phyloP scores from a whole-genome alignment of 2,797 vertebrate genomes.

The Chelon labrosus region DNA sequence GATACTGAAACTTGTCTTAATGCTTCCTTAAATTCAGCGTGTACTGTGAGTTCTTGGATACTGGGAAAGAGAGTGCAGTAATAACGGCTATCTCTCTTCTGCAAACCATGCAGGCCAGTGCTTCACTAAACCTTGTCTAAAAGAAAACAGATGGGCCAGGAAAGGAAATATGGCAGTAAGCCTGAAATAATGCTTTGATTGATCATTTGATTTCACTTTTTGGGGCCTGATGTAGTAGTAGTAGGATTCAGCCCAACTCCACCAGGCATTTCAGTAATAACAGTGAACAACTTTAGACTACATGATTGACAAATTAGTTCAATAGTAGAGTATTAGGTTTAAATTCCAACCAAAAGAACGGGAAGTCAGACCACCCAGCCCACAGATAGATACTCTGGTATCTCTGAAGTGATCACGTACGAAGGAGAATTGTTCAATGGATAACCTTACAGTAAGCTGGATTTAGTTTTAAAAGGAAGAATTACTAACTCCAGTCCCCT shows the following conservation, averaged over 20 bases:
- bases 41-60: conserved; percentile 9
- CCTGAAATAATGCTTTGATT: conserved; percentile 51
- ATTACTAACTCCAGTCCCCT: background rate
- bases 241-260: conserved; percentile 4
- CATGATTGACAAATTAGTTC: conserved; percentile 2
- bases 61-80: conserved; percentile 13
- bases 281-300: conserved; percentile 16
- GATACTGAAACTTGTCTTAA: background rate
- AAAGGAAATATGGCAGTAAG: conserved; percentile 56
- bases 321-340: background rate
- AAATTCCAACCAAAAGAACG: conserved; percentile 3
- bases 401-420: conserved; percentile 7
- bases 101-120: conserved; percentile 28
- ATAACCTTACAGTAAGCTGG: conserved; percentile 18
- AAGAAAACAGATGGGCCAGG: conserved; percentile 67
- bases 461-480: conserved; percentile 1
- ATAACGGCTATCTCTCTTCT: conserved; percentile 23
- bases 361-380: conserved; percentile 29
- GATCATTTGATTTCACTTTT: conserved; percentile 54
- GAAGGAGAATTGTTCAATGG: background rate
- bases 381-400: conserved; percentile 4
- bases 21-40: background rate
- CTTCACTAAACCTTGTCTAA: conserved; percentile 58
- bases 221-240: conserved; percentile 33
- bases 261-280: conserved; percentile 5